These are phyloP conservation scores for Orchestia grillus DNA, from an alignment of 1,140 invertebrate species.

Conservation along the genomic window DNA sequence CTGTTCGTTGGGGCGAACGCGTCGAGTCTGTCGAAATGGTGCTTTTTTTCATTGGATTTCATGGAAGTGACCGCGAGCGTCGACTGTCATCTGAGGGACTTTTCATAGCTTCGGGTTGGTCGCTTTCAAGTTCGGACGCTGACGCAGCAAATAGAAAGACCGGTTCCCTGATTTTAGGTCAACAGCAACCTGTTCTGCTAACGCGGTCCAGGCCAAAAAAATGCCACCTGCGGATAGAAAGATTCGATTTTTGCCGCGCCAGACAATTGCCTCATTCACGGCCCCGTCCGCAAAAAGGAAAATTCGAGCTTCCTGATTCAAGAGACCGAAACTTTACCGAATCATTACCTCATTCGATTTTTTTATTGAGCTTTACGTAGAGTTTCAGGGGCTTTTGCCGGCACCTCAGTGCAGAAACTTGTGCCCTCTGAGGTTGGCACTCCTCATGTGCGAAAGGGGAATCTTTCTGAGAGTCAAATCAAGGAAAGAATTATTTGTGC, in stretches of 20 bases:
- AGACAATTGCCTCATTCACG: constrained; percentile 43
- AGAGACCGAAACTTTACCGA: constrained; percentile 16
- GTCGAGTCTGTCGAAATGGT: constrained; percentile 22
- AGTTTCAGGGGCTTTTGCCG: constrained; percentile 12
- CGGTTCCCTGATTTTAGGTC: constrained; percentile 44
- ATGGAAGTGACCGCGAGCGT: constrained; percentile 46
- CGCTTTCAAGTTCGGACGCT: constrained; percentile 21
- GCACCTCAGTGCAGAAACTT: constrained; percentile 3
- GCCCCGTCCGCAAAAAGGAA: background rate
- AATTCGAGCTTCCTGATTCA: constrained; percentile 22
- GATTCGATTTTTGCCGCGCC: constrained; percentile 33
- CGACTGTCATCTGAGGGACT: constrained; percentile 11
- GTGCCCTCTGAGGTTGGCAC: constrained; percentile 15
- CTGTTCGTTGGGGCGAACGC: background rate
- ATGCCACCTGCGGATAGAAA: background rate
- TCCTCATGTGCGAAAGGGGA: background rate
- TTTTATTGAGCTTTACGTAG: background rate
- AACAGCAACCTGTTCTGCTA: constrained; percentile 52
- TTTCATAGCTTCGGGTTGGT: constrained; percentile 52
- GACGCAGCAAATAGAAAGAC: constrained; percentile 30
- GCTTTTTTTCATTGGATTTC: constrained; percentile 49
- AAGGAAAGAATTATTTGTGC: constrained; percentile 30
- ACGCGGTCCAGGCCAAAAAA: constrained; percentile 4
- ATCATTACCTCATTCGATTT: constrained; percentile 44
- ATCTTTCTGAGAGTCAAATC: background rate